Percentiles rank a stretch among this genome's conserved stretches.
Conservation (phyloP, 2,797 vertebrate species). For the Thamnophis elegans region DNA sequence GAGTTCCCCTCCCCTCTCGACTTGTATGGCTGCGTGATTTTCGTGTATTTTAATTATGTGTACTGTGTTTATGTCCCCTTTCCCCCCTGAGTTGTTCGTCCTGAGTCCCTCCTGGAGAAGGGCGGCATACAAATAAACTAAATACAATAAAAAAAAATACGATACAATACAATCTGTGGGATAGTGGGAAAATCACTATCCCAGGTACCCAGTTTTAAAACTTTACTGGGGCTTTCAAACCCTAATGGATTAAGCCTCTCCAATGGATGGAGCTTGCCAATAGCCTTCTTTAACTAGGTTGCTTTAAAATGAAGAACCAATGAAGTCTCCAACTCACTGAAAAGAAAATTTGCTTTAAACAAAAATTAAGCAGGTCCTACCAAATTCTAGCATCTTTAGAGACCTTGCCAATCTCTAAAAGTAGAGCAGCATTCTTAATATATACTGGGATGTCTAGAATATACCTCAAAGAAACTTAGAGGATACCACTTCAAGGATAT, state of each 20-base stretch:
- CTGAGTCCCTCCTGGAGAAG: no score
- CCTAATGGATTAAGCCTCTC: background rate
- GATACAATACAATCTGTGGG: no score
- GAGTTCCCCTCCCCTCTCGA: no score
- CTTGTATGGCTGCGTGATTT: no score
- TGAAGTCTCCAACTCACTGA: background rate
- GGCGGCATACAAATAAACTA: no score
- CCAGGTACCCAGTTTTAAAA: background rate
- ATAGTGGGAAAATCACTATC: background rate
- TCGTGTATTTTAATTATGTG: no score
- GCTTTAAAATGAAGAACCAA: background rate
- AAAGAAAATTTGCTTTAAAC: background rate
- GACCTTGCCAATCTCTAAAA: background rate
- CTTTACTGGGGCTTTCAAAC: background rate
- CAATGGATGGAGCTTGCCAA: background rate
- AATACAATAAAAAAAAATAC: no score
- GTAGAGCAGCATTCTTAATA: background rate
- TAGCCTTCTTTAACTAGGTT: background rate
- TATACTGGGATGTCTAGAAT: background rate
- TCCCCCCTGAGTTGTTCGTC: no score
- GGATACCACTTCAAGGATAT: background rate
- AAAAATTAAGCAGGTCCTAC: background rate
- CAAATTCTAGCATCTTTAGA: background rate
- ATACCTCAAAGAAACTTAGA: background rate
- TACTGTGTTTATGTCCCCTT: no score